Conservation (phyloP, 2,113 vertebrate genomes). For the Ranitomeya imitator region DNA sequence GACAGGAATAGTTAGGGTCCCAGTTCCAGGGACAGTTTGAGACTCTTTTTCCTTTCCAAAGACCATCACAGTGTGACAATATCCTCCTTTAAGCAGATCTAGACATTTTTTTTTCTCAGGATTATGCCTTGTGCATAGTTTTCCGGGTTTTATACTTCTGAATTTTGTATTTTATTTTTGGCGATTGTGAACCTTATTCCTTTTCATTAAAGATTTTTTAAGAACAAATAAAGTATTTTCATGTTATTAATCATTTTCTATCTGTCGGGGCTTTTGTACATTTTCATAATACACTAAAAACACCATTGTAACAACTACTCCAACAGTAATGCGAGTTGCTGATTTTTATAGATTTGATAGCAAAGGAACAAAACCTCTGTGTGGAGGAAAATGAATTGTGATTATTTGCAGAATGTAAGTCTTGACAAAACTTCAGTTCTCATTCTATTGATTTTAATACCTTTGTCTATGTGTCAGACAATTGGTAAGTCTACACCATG, state of each 20-base stretch:
- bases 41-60: no score
- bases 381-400: not conserved
- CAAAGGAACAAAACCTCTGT: constrained; percentile 18
- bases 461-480: not conserved
- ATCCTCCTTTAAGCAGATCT: no score
- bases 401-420: not conserved
- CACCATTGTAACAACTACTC: not conserved
- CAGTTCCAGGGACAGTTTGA: no score
- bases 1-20: no score
- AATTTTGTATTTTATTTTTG: not conserved
- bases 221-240: constrained; percentile 38
- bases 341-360: constrained; percentile 7
- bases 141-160: not conserved
- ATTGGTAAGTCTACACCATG: not conserved
- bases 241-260: constrained; percentile 33
- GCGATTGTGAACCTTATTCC: not conserved
- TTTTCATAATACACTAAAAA: constrained; percentile 47
- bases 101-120: not conserved
- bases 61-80: no score
- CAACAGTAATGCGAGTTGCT: not conserved
- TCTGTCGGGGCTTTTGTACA: not conserved
- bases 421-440: not conserved
- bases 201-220: constrained; percentile 9
- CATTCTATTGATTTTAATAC: not conserved
- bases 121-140: not conserved